Evolutionary conservation across 2,113 vertebrate genomes (phyloP).

Genomic region (Scortum barcoo): DNA sequence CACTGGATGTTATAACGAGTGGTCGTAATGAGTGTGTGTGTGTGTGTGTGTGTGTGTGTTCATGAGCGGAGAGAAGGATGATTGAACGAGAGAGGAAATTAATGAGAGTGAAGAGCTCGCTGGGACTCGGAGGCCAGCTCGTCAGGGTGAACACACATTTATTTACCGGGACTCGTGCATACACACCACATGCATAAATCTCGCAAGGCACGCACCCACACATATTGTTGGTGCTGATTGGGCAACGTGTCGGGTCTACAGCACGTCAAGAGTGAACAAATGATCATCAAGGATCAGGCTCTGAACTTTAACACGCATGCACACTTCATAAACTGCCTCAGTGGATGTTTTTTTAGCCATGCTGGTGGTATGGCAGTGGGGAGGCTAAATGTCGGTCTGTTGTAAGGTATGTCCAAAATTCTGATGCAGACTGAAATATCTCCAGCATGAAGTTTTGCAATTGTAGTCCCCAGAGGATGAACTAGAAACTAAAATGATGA

Average conservation of each 20-base stretch:
- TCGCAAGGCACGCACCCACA: conserved; percentile 24
- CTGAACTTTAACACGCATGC: background rate
- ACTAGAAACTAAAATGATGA: background rate
- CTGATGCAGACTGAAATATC: conserved; percentile 16
- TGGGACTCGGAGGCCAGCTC: conserved; percentile 26
- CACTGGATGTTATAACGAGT: conserved; percentile 58
- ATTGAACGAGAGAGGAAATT: conserved; percentile 64
- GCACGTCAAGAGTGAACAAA: conserved; percentile 29
- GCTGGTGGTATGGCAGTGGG: background rate
- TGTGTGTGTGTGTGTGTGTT: conserved; percentile 51
- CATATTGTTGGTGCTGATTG: conserved; percentile 20
- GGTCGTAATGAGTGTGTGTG: conserved; percentile 58
- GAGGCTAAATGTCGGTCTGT: background rate
- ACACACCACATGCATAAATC: conserved; percentile 39
- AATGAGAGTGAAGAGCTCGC: conserved; percentile 50
- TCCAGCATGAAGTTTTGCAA: background rate
- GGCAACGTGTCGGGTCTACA: conserved; percentile 27
- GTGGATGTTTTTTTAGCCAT: background rate
- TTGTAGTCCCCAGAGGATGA: background rate
- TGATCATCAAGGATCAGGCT: conserved; percentile 13
- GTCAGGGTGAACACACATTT: conserved; percentile 38
- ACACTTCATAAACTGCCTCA: background rate
- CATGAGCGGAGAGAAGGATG: conserved; percentile 46
- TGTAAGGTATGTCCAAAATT: background rate
- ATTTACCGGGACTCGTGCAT: conserved; percentile 34